Conservation (phyloP, 2,888 invertebrate species). For the Trisateles emortualis region DNA sequence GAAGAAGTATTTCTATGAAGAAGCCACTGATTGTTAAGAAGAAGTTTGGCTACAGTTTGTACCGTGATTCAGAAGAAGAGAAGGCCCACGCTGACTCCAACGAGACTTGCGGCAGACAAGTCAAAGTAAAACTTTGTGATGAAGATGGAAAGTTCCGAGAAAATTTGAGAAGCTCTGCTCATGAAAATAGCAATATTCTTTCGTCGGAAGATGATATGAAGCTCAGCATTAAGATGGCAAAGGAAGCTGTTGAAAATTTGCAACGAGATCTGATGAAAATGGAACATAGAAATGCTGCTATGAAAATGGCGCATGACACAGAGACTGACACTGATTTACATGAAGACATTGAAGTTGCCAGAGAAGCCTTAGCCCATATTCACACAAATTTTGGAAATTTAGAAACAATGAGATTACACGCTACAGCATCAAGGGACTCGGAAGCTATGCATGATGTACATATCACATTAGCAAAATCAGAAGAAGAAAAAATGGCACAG, state of each 20-base stretch:
- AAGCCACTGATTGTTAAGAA: slow-evolving; percentile 74
- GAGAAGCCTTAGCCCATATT: slow-evolving; percentile 69
- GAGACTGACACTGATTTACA: slow-evolving; percentile 63
- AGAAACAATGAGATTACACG: slow-evolving; percentile 60
- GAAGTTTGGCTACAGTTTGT: slow-evolving; percentile 68
- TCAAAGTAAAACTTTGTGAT: slow-evolving; percentile 75
- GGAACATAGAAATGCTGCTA: slow-evolving; percentile 52
- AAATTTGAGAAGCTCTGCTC: slow-evolving; percentile 45
- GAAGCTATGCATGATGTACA: slow-evolving; percentile 50
- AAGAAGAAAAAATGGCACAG: slow-evolving; percentile 66
- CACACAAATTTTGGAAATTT: slow-evolving; percentile 66
- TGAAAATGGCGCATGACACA: slow-evolving; percentile 45
- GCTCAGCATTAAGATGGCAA: slow-evolving; percentile 72
- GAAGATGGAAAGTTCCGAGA: slow-evolving; percentile 54
- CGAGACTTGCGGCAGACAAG: slow-evolving; percentile 69
- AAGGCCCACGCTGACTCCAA: slow-evolving; percentile 62
- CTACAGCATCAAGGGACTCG: slow-evolving; percentile 49
- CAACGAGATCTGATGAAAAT: slow-evolving; percentile 67
- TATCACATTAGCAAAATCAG: slow-evolving; percentile 52
- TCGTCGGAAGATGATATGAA: slow-evolving; percentile 67
- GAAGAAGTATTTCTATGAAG: slow-evolving; percentile 58
- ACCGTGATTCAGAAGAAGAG: slow-evolving; percentile 75
- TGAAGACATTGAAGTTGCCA: slow-evolving; percentile 70
- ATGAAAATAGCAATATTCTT: slow-evolving; percentile 44
- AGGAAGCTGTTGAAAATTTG: slow-evolving; percentile 75